These are phyloP conservation scores for Hipparchia semele DNA, from an alignment of 2,888 invertebrate species.

Conservation along the genomic window DNA sequence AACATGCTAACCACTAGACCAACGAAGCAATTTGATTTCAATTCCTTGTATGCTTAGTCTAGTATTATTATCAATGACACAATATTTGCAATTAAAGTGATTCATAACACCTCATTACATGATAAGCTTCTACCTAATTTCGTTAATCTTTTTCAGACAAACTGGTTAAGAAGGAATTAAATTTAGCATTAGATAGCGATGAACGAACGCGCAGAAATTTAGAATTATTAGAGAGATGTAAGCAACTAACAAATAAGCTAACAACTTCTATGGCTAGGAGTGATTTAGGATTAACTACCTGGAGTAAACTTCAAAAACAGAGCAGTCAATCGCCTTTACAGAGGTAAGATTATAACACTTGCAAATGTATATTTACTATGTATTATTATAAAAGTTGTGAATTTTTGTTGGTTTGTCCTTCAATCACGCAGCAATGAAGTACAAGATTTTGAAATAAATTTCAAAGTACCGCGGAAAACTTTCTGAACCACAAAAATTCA, in stretches of 20 bases:
- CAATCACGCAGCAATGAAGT: too few species aligned
- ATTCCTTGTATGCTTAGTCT: background rate
- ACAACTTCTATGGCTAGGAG: conserved; percentile 94
- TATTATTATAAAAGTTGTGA: too few species aligned
- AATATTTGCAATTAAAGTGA: conserved; percentile 58
- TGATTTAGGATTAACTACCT: conserved; percentile 94
- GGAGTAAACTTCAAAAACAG: conserved; percentile 92
- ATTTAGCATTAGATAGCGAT: conserved; percentile 73
- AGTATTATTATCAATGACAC: conserved; percentile 47
- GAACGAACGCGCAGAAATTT: conserved; percentile 83
- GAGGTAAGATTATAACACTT: conserved; percentile 68
- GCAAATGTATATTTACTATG: background rate
- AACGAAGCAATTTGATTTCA: too few species aligned
- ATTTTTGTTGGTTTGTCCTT: too few species aligned
- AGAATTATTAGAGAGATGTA: conserved; percentile 81
- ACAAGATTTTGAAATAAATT: too few species aligned
- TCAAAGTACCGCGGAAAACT: too few species aligned
- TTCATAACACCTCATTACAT: conserved; percentile 52
- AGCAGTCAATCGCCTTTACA: conserved; percentile 85
- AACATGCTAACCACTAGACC: too few species aligned
- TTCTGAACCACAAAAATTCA: too few species aligned
- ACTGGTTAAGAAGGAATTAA: conserved; percentile 70
- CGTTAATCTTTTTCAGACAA: conserved; percentile 70
- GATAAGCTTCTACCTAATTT: conserved; percentile 53
- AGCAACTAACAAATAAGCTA: conserved; percentile 79